Base-by-base conservation (phyloP, 2,797 vertebrate species). In the Fistularia tabacaria region DNA sequence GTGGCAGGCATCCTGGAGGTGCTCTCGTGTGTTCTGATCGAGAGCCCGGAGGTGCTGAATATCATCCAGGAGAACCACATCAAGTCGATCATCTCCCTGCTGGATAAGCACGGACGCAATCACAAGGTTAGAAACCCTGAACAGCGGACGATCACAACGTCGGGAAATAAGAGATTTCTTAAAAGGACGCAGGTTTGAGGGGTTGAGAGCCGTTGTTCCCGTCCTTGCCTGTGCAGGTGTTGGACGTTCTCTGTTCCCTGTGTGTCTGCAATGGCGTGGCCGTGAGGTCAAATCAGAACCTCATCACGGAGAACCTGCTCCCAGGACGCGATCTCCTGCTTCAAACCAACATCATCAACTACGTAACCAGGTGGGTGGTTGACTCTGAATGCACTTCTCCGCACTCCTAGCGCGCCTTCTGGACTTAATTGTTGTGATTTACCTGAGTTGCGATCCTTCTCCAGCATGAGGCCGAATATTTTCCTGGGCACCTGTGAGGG, bases 21-120 rank as follows among this genome's bases (percentile, higher is more conserved):
- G 9, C 80, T 98, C 41, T 97, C 97, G 73, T 98, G 96, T 38
- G 93, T 98, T 25, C 88, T 98, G 36, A 97, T 98, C 43, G 95
- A 98, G 83, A 98, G 95, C 77, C 96, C 96, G 0, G 96, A 98
- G 63, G 96, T 97, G 38, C 82, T 98, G 36, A 98, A 98, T 75
- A 98, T 98, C 66, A 98, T 98, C 77, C 93, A 96, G 69, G 95
- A 98, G 81, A 95, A 94, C 79, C 96, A 98, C 85, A 98, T 98
- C 79, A 97, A 98, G 51, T 98, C 96, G 9, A 95, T 98, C 72
- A 98, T 98, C 73, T 96, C 95, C 36, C 91, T 98, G 3, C 74
- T 98, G 59, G 95, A 98, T 81, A 98, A 98, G 68, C 96, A 98
- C 4, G 95, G 96, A 43, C 91, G 95, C 57, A 98, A 98, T 80